Percentiles rank a stretch among this genome's conserved stretches.
Evolutionary conservation across 2,888 invertebrate species (phyloP).

Genomic region (Autographa gamma): DNA sequence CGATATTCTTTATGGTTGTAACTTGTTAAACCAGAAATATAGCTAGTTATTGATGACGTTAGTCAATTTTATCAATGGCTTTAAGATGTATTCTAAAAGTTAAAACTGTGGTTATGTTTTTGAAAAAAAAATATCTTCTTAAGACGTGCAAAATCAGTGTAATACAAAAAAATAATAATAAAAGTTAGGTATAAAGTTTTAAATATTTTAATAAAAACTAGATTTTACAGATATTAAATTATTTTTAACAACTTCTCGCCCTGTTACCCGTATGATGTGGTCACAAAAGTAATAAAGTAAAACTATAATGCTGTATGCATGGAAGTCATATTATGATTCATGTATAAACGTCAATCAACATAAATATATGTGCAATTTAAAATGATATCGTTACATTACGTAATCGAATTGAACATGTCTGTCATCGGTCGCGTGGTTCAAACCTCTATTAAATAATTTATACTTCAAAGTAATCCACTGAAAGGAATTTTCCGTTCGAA

Average conservation of each 20-base stretch:
- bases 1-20: not conserved
- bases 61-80: not conserved
- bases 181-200: too few species aligned
- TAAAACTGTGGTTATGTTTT: too few species aligned
- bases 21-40: not conserved
- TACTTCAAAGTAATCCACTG: slow-evolving; percentile 57
- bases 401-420: slow-evolving; percentile 47
- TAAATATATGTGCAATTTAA: slow-evolving; percentile 42
- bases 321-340: slow-evolving; percentile 9
- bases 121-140: too few species aligned
- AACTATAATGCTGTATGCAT: slow-evolving; percentile 2
- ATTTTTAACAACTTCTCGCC: too few species aligned
- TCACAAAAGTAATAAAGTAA: not conserved
- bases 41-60: not conserved
- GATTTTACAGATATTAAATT: too few species aligned
- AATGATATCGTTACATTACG: slow-evolving; percentile 51
- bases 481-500: slow-evolving; percentile 71
- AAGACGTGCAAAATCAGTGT: too few species aligned
- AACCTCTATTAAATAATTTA: slow-evolving; percentile 63
- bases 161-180: too few species aligned
- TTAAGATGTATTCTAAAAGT: too few species aligned
- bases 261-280: not conserved
- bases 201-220: too few species aligned
- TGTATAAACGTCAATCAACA: slow-evolving; percentile 29
- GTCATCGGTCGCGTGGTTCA: slow-evolving; percentile 46